Percentiles rank a stretch among this genome's conserved stretches.
Conservation (phyloP, 2,113 vertebrate genomes). For the Raja brachyura region DNA sequence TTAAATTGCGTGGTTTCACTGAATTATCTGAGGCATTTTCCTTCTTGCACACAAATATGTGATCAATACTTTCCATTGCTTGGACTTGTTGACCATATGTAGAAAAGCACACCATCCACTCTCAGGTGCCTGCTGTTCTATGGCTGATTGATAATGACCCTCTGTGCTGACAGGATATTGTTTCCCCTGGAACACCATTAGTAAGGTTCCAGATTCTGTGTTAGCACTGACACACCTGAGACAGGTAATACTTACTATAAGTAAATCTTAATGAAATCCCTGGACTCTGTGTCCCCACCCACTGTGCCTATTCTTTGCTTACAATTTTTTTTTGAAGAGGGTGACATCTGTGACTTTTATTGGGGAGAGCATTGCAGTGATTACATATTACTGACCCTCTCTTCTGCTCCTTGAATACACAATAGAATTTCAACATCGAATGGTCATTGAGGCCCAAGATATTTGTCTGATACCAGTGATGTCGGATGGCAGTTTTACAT, state of each 20-base stretch:
- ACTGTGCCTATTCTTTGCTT: slow-evolving; percentile 38
- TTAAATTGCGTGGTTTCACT: neutral
- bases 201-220: slow-evolving; percentile 38
- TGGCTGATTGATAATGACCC: slow-evolving; percentile 1
- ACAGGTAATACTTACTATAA: slow-evolving; percentile 41
- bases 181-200: slow-evolving; percentile 40
- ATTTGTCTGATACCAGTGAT: neutral
- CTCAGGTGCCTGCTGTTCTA: slow-evolving; percentile 6
- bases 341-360: slow-evolving; percentile 39
- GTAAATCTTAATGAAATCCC: slow-evolving; percentile 45
- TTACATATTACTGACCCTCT: neutral
- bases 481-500: slow-evolving; percentile 18
- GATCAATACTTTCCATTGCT: neutral
- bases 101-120: neutral
- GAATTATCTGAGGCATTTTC: neutral
- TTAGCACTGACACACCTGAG: slow-evolving; percentile 36
- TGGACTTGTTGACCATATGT: neutral
- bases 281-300: slow-evolving; percentile 39
- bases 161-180: slow-evolving; percentile 24
- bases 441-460: neutral
- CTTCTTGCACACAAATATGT: neutral
- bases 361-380: neutral
- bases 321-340: neutral
- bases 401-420: neutral
- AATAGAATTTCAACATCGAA: slow-evolving; percentile 7